Evolutionary conservation across 1,140 invertebrate species (phyloP).

Genomic region (Whitmania pigra): DNA sequence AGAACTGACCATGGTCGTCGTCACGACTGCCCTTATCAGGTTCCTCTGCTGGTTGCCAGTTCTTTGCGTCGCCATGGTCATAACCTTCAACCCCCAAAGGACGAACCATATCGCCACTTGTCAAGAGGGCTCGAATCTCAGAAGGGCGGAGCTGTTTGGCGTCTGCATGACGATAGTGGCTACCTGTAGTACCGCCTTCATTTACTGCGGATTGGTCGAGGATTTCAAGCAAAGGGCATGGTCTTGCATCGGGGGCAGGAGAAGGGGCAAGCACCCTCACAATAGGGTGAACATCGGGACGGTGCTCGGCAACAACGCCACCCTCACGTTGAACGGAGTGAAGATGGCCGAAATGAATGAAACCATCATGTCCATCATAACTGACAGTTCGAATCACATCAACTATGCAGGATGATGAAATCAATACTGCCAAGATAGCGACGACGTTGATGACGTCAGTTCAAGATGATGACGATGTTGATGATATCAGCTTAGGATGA

Average conservation of each 20-base stretch:
- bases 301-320: background rate
- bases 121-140: background rate
- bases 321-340: background rate
- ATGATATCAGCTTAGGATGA: no score
- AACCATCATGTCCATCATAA: conserved; percentile 24
- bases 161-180: conserved; percentile 14
- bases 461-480: background rate
- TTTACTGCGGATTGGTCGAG: conserved; percentile 16
- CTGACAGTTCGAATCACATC: conserved; percentile 24
- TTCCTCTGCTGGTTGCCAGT: conserved; percentile 23
- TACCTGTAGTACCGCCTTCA: conserved; percentile 10
- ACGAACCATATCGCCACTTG: background rate
- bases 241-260: background rate
- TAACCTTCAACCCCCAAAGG: conserved; percentile 5
- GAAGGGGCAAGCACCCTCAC: background rate
- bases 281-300: background rate
- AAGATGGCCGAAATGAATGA: conserved; percentile 22
- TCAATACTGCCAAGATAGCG: background rate
- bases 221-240: conserved; percentile 4
- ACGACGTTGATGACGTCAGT: background rate
- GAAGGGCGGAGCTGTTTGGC: conserved; percentile 19
- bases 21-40: conserved; percentile 12
- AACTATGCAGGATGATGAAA: conserved; percentile 14
- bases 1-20: conserved; percentile 22
- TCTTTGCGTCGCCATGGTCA: conserved; percentile 15